Conservation (phyloP, 1,140 invertebrate species). For the Achroia grisella region DNA sequence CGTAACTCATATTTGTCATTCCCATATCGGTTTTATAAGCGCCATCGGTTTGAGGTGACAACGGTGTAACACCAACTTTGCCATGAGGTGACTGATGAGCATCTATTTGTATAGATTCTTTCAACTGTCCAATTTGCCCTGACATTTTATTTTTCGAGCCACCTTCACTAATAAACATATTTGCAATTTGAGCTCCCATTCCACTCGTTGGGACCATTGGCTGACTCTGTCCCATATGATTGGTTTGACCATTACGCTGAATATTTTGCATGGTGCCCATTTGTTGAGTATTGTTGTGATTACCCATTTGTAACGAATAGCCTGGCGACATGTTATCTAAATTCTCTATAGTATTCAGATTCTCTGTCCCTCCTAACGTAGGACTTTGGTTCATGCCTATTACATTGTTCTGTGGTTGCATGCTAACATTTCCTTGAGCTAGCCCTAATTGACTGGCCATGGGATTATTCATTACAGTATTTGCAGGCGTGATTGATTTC, state of each 20-base stretch:
- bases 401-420: slow-evolving; percentile 1
- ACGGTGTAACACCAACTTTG: slow-evolving; percentile 17
- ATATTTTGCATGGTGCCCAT: neutral
- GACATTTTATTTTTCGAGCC: slow-evolving; percentile 1
- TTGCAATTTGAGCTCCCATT: slow-evolving; percentile 44
- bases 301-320: neutral
- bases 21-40: neutral
- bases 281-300: neutral
- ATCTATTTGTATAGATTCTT: slow-evolving; percentile 18
- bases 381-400: too few relatives aligned
- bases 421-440: neutral
- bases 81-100: slow-evolving; percentile 29
- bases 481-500: slow-evolving; percentile 41
- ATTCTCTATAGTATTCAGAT: neutral
- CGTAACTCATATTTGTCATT: neutral
- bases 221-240: neutral
- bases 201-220: slow-evolving; percentile 16
- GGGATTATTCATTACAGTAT: slow-evolving; percentile 45
- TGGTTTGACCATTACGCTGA: slow-evolving; percentile 9
- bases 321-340: neutral
- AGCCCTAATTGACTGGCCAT: slow-evolving; percentile 35
- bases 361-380: neutral
- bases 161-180: slow-evolving; percentile 29
- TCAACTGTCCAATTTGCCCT: slow-evolving; percentile 1
- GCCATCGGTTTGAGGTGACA: neutral